Base-by-base conservation (phyloP, 2,113 vertebrate species). In the Oxygymnocypris stewartii region DNA sequence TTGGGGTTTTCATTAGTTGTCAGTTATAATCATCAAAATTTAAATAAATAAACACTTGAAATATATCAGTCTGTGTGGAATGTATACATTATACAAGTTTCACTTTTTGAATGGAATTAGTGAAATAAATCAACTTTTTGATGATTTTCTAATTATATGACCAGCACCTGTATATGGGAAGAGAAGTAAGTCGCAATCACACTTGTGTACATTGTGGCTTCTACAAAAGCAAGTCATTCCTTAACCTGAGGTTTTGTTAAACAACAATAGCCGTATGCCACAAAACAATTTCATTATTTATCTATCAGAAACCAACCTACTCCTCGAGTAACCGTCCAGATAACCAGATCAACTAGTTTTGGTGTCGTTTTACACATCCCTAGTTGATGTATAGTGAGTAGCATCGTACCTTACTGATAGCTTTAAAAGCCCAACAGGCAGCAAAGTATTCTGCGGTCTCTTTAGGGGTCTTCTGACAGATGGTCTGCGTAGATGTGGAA, bases 341-440 rank as follows among this genome's bases (percentile, higher is more conserved):
- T 20, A 42, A 12, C 40, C 23, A 74, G 37, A 3, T 44, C 40
- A 75, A 31, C 57, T n/a, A 9, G 57, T 73, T 73, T 23, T 73
- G 37, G 71, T 42, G 10, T 42, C 2, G 4, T 42, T n/a, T 28
- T 47, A 25, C 73, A 76, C 73, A 76, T 76, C n/a, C 12, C 23
- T 8, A 16, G 23, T 16, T 49, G 42, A 47, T 75, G 73, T 9
- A 75, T 4, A 75, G 20, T n/a, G 73, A 47, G 73, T 25, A 76
- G 13, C 0, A 35, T n/a, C 35, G 82, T 92, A 99, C 98, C 97
- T 97, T 98, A 92, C 97, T 99, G 91, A 99, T 96, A 90, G 97
- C 96, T 11, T 97, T 95, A 85, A 99, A 90, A 0, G 98, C 95
- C 2, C 93, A 95, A 25, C 93, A 93, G n/a, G 96, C 96, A 20